Evolutionary conservation across 1,140 invertebrate species (phyloP).

Genomic region (Zaprionus lachaisei): DNA sequence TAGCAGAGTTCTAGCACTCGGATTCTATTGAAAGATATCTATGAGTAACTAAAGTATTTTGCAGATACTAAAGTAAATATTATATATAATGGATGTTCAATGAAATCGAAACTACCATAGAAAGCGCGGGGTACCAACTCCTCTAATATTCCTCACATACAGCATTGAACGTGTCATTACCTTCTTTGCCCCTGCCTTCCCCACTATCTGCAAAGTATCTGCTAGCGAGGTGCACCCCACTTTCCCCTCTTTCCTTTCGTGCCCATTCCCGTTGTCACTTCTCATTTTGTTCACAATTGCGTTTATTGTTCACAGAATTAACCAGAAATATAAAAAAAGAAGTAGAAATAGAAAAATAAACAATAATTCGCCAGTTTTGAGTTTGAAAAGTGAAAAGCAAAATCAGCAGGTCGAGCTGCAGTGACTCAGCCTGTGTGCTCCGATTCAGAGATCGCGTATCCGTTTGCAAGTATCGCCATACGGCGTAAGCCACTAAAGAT

Average conservation of each 20-base stretch:
- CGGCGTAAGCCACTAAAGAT: constrained; percentile 14
- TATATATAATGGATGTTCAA: too few relatives aligned
- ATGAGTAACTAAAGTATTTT: neutral
- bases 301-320: constrained; percentile 17
- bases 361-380: constrained; percentile 11
- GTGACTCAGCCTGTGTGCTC: constrained; percentile 23
- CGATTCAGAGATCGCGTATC: constrained; percentile 13
- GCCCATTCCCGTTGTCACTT: neutral
- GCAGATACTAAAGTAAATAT: neutral
- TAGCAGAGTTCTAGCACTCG: too few relatives aligned
- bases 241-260: neutral
- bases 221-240: neutral
- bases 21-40: neutral
- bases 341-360: constrained; percentile 25
- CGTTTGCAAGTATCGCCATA: constrained; percentile 12
- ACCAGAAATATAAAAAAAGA: constrained; percentile 5
- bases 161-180: too few relatives aligned
- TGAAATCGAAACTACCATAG: too few relatives aligned
- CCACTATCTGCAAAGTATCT: neutral
- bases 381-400: constrained; percentile 64
- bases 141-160: too few relatives aligned
- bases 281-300: constrained; percentile 7
- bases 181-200: too few relatives aligned
- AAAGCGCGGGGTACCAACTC: too few relatives aligned
- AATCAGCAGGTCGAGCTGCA: neutral